Percentiles rank a stretch among this genome's conserved stretches.
Conservation (phyloP, 2,888 invertebrate species). For the Apodemia duryi region DNA sequence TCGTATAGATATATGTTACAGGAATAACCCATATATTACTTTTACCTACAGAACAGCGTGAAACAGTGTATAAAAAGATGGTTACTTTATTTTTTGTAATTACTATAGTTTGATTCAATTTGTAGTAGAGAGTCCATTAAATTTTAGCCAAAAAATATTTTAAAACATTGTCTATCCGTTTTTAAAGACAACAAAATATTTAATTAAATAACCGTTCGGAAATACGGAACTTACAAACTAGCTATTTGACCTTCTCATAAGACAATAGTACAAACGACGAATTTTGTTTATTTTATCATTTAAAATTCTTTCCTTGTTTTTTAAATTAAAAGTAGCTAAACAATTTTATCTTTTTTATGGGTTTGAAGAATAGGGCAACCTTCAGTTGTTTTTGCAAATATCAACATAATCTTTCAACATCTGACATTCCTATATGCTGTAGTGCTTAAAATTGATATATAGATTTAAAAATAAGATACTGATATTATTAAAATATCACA, state of each 20-base stretch:
- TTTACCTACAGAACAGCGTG: too few species aligned
- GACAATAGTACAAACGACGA: neutral
- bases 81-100: too few species aligned
- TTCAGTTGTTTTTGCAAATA: neutral
- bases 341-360: neutral
- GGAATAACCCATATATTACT: too few species aligned
- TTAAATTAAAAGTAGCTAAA: neutral
- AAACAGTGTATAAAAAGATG: neutral
- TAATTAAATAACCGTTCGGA: neutral
- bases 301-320: conserved; percentile 6
- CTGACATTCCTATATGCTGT: neutral
- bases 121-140: too few species aligned
- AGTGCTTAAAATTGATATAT: neutral
- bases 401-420: neutral
- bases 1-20: too few species aligned
- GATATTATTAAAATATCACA: neutral
- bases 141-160: too few species aligned
- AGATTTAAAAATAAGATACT: neutral
- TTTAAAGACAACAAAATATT: neutral
- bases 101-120: too few species aligned
- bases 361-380: neutral
- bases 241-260: neutral
- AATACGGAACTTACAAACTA: conserved; percentile 1
- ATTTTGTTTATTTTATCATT: neutral
- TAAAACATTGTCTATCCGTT: too few species aligned